Conservation (phyloP, 2,113 vertebrate genomes). For the Columba livia region DNA sequence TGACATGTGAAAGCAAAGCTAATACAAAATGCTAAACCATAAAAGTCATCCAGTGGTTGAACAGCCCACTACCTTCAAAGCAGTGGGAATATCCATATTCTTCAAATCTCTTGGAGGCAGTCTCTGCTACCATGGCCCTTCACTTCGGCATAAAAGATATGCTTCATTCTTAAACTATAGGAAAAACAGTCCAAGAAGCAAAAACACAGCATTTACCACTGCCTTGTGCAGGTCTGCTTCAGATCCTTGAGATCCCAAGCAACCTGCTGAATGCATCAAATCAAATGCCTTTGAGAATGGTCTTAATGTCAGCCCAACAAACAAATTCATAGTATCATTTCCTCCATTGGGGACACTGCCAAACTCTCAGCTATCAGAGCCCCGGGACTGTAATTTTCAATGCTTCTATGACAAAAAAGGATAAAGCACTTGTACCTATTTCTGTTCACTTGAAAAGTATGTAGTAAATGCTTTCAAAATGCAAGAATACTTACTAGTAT, state of each 20-base stretch:
- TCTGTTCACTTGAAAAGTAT: neutral
- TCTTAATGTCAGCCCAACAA: neutral
- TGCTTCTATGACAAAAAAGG: neutral
- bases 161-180: neutral
- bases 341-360: neutral
- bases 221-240: neutral
- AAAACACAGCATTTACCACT: neutral
- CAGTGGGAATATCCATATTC: neutral
- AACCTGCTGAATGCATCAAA: neutral
- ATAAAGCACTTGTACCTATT: neutral
- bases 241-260: neutral
- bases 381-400: neutral
- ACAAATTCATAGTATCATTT: neutral
- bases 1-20: neutral
- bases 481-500: neutral
- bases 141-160: neutral
- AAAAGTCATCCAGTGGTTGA: neutral
- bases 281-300: neutral
- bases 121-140: neutral
- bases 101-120: neutral
- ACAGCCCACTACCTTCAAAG: neutral
- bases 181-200: neutral
- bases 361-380: neutral
- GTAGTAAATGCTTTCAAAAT: neutral
- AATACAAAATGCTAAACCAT: neutral